Evolutionary conservation across 2,797 vertebrate species (phyloP).

Genomic region (Platyrinchus mystaceus): DNA sequence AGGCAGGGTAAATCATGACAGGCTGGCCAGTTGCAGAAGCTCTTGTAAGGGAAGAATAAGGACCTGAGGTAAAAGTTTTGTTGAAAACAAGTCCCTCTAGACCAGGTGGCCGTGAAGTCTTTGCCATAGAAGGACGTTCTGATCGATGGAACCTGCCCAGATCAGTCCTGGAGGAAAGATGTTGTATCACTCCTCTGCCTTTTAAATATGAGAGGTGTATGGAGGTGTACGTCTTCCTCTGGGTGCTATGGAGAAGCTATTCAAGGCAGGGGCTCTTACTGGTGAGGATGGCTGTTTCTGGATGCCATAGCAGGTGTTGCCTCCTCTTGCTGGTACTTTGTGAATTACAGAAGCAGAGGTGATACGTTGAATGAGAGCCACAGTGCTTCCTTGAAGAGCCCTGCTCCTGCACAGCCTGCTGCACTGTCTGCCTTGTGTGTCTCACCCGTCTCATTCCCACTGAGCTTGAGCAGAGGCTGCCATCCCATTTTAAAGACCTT

Average conservation of each 20-base stretch:
- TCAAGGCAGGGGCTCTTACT: neutral
- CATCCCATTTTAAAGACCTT: neutral
- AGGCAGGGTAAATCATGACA: neutral
- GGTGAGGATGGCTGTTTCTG: neutral
- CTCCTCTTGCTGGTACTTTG: neutral
- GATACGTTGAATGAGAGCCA: rapidly evolving
- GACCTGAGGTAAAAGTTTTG: neutral
- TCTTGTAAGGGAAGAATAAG: neutral
- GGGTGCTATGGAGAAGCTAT: neutral
- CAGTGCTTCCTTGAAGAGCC: neutral
- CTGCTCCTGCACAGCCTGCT: neutral
- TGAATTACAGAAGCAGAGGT: neutral
- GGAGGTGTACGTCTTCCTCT: neutral
- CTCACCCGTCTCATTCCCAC: neutral
- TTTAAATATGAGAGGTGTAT: neutral
- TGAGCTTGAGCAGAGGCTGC: neutral
- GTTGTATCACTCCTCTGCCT: neutral
- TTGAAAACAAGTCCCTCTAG: neutral
- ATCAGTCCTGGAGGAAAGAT: neutral
- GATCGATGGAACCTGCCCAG: neutral
- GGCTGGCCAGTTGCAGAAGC: neutral
- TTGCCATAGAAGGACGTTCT: neutral
- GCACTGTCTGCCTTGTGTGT: neutral
- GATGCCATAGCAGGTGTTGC: neutral
- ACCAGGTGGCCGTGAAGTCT: neutral